Evolutionary conservation across 2,797 vertebrate genomes (phyloP).

Genomic region (Clarias pachynema): DNA sequence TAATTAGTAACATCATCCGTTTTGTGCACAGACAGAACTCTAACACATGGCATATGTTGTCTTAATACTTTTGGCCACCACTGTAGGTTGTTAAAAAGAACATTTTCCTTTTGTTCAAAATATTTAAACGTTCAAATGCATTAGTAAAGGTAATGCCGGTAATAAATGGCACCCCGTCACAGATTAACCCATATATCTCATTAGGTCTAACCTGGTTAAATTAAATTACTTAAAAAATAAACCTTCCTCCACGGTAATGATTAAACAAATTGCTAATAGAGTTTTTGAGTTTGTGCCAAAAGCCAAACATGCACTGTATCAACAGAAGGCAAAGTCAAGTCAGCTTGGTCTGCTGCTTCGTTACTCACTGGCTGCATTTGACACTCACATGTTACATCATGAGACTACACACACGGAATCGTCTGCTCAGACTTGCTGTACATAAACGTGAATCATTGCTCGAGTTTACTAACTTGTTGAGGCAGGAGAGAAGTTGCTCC

Average conservation of each 20-base stretch:
- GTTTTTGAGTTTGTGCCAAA: background rate
- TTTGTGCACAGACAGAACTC: too few species aligned
- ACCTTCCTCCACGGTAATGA: background rate
- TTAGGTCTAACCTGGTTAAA: background rate
- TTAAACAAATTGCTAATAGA: background rate
- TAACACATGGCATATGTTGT: too few species aligned
- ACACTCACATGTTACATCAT: conserved; percentile 51
- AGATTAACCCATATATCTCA: background rate
- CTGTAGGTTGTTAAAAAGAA: background rate
- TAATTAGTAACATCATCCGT: too few species aligned
- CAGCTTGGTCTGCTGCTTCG: conserved; percentile 42
- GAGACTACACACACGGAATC: conserved; percentile 42
- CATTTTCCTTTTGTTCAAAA: background rate
- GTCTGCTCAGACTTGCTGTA: conserved; percentile 25
- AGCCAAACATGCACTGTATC: background rate
- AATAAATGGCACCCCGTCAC: background rate
- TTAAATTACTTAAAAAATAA: background rate
- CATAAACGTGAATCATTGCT: conserved; percentile 42
- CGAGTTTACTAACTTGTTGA: conserved; percentile 45
- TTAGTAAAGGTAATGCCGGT: background rate
- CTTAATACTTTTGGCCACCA: too few species aligned
- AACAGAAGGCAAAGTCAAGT: conserved; percentile 40
- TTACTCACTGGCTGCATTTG: conserved; percentile 40
- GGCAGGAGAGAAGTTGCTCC: conserved; percentile 37
- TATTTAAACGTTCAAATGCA: background rate